Conservation (phyloP, 1,140 invertebrate species). For the Nasonia vitripennis region DNA sequence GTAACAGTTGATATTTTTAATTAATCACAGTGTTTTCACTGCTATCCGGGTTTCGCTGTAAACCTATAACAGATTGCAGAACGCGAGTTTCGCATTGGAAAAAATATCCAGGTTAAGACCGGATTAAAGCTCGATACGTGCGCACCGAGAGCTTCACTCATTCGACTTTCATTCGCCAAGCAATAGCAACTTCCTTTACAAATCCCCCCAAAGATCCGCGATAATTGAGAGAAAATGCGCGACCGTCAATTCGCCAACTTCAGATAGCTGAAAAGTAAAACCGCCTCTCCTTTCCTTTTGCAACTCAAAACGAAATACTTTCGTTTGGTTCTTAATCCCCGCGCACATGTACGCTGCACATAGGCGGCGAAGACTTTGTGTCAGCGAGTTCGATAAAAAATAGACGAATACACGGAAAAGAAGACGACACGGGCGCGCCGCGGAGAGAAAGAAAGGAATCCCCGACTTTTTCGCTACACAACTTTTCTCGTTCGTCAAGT, state of each 20-base stretch:
- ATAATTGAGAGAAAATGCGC: slow-evolving; percentile 7
- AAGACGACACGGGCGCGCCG: neutral
- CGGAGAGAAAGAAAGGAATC: neutral
- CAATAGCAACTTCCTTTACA: neutral
- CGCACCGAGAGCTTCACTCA: neutral
- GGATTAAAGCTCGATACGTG: slow-evolving; percentile 7
- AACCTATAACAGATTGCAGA: neutral
- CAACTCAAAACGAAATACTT: neutral
- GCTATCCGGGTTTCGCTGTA: too few species aligned
- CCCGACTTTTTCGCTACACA: slow-evolving; percentile 23
- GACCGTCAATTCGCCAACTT: neutral
- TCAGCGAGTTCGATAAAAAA: slow-evolving; percentile 23
- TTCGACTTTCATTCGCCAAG: slow-evolving; percentile 4
- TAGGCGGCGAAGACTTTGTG: neutral
- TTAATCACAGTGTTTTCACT: too few species aligned
- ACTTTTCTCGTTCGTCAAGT: slow-evolving; percentile 44
- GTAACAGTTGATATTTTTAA: too few species aligned
- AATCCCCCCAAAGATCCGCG: neutral
- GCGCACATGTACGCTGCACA: neutral
- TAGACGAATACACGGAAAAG: neutral
- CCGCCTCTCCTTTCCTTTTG: neutral
- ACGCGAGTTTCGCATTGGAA: neutral
- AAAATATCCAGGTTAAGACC: slow-evolving; percentile 22
- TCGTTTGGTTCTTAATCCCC: slow-evolving; percentile 41
- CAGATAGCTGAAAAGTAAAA: neutral